Evolutionary conservation across 64 coral and sea anemone species (phyloP).

Genomic region (Hydrozoanthus tunicans): DNA sequence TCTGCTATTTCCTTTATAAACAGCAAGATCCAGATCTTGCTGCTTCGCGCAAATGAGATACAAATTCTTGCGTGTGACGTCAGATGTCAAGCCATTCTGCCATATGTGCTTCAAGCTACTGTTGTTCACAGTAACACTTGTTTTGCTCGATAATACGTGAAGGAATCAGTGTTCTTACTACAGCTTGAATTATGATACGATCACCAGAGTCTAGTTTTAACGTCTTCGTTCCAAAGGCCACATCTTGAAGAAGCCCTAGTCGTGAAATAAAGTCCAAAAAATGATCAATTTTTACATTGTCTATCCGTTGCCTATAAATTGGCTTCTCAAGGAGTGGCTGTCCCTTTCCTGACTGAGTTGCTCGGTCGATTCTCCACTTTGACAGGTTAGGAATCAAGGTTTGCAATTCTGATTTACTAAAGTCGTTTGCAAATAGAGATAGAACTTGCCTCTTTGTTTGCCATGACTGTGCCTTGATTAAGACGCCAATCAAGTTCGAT

Average conservation of each 20-base stretch:
- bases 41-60: too few relatives aligned
- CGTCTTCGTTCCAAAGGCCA: too few relatives aligned
- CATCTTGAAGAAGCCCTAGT: not conserved
- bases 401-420: slow-evolving; percentile 15
- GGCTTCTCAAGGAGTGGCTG: slow-evolving; percentile 3
- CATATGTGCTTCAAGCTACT: too few relatives aligned
- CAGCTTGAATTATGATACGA: too few relatives aligned
- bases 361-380: slow-evolving; percentile 39
- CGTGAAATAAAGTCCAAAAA: not conserved
- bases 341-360: slow-evolving; percentile 10
- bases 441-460: slow-evolving; percentile 27
- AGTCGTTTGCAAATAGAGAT: slow-evolving; percentile 52
- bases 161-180: too few relatives aligned
- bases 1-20: too few relatives aligned
- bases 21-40: too few relatives aligned
- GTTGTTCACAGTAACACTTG: too few relatives aligned
- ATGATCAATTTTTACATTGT: not conserved
- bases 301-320: slow-evolving; percentile 20
- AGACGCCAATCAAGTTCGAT: not conserved
- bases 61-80: too few relatives aligned
- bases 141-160: too few relatives aligned
- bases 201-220: too few relatives aligned
- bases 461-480: slow-evolving; percentile 40
- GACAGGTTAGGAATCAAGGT: slow-evolving; percentile 18
- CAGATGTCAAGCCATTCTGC: too few relatives aligned